phyloP scores from a whole-genome alignment of 2,797 vertebrate genomes.

The Melanotaenia pygmaea region DNA sequence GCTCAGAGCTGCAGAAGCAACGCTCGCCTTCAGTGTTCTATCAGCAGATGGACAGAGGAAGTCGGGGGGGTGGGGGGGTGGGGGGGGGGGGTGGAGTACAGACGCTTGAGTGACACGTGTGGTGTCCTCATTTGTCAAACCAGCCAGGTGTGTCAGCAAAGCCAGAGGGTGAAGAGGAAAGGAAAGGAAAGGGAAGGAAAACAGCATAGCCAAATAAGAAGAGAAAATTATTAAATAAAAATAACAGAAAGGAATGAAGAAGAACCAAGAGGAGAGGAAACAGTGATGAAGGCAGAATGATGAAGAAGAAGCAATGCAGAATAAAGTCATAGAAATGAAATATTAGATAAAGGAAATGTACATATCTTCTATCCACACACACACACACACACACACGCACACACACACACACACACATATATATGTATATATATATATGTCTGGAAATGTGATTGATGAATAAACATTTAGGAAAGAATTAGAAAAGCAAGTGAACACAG shows the following conservation, averaged over 20 bases:
- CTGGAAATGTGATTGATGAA: too few species aligned
- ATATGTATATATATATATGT: too few species aligned
- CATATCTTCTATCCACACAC: too few species aligned
- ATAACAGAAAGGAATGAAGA: not conserved
- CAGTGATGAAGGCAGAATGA: not conserved
- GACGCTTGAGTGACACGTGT: constrained; percentile 58
- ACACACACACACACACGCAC: too few species aligned
- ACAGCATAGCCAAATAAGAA: not conserved
- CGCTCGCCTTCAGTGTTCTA: constrained; percentile 34
- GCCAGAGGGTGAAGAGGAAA: constrained; percentile 4
- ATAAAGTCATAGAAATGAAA: too few species aligned
- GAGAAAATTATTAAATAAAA: not conserved
- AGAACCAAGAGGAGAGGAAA: not conserved
- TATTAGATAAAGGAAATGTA: too few species aligned
- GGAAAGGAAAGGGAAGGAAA: not conserved
- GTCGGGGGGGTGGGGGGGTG: constrained; percentile 10
- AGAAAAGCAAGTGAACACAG: not conserved
- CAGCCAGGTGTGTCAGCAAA: constrained; percentile 57
- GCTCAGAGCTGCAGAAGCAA: constrained; percentile 18
- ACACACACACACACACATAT: too few species aligned
- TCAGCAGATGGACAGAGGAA: constrained; percentile 53
- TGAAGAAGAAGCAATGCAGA: not conserved
- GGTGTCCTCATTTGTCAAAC: constrained; percentile 68
- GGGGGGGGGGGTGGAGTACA: constrained; percentile 12
- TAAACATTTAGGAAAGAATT: not conserved